Conservation (phyloP, 2,888 invertebrate species). For the Nephrocerus scutellatus region DNA sequence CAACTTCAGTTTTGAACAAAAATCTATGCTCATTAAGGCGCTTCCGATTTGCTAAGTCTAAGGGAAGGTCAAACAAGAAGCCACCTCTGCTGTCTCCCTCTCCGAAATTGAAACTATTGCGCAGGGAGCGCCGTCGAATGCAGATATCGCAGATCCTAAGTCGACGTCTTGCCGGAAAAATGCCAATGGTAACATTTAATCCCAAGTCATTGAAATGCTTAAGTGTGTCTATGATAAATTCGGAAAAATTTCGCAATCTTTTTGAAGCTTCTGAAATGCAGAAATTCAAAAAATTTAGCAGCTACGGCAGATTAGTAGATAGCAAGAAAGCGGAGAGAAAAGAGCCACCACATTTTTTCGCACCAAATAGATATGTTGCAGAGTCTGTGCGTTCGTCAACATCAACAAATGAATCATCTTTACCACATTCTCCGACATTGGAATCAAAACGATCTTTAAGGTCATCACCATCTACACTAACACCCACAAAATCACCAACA, state of each 20-base stretch:
- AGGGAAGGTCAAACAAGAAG: neutral
- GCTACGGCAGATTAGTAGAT: too few species aligned
- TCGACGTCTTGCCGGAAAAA: neutral
- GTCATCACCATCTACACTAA: conserved; percentile 5
- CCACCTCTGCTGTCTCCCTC: too few species aligned
- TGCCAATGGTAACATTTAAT: conserved; percentile 21
- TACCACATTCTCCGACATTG: conserved; percentile 7
- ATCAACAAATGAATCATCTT: conserved; percentile 11
- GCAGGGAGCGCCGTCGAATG: conserved; percentile 29
- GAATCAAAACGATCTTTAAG: conserved; percentile 12
- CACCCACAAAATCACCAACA: neutral
- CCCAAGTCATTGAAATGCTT: conserved; percentile 31
- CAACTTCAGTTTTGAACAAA: conserved; percentile 26
- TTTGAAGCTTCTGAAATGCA: too few species aligned
- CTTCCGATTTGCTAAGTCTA: conserved; percentile 9
- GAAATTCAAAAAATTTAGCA: too few species aligned
- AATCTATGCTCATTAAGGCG: conserved; percentile 15
- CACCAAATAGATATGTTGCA: too few species aligned
- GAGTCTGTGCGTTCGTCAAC: too few species aligned
- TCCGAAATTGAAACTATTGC: too few species aligned
- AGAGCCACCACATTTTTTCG: too few species aligned
- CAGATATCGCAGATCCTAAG: neutral
- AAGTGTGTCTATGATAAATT: conserved; percentile 28
- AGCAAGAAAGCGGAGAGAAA: too few species aligned
- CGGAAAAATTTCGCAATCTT: conserved; percentile 29